phyloP scores from a whole-genome alignment of 2,888 invertebrate genomes.

The Ptilodon capucinus region DNA sequence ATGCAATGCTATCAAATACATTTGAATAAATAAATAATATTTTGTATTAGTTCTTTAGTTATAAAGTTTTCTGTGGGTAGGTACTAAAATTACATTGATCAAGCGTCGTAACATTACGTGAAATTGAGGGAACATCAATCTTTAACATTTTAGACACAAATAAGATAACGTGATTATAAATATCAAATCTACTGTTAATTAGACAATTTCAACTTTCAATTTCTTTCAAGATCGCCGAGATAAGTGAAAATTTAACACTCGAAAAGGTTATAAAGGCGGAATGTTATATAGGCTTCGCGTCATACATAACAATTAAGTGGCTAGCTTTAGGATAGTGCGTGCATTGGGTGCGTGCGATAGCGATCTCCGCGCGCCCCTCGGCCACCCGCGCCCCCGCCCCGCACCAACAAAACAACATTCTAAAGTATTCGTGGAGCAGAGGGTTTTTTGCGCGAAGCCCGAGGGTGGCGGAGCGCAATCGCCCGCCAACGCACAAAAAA shows the following conservation, averaged over 20 bases:
- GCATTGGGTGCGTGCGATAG: slow-evolving; percentile 81
- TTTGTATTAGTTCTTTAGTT: not conserved
- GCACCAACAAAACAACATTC: slow-evolving; percentile 75
- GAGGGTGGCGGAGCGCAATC: slow-evolving; percentile 80
- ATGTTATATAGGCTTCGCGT: slow-evolving; percentile 54
- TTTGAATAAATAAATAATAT: not conserved
- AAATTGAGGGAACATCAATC: too few species aligned
- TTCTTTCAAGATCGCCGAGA: slow-evolving; percentile 20
- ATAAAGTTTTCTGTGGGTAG: not conserved
- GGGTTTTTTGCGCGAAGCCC: slow-evolving; percentile 81
- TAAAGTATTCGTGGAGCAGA: slow-evolving; percentile 73
- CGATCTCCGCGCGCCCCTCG: slow-evolving; percentile 69
- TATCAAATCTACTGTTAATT: slow-evolving; percentile 9
- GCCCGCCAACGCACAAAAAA: slow-evolving; percentile 78
- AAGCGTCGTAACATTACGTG: too few species aligned
- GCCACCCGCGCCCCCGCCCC: slow-evolving; percentile 46
- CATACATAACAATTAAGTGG: slow-evolving; percentile 77
- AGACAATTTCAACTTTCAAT: slow-evolving; percentile 31
- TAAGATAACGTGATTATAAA: too few species aligned
- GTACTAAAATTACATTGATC: too few species aligned
- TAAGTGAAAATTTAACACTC: not conserved
- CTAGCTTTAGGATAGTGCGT: slow-evolving; percentile 80
- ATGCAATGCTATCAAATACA: not conserved
- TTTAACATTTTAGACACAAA: too few species aligned
- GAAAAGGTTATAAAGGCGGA: slow-evolving; percentile 18